These are phyloP conservation scores for Tuta absoluta DNA, from an alignment of 2,888 invertebrate species.

Conservation along the genomic window DNA sequence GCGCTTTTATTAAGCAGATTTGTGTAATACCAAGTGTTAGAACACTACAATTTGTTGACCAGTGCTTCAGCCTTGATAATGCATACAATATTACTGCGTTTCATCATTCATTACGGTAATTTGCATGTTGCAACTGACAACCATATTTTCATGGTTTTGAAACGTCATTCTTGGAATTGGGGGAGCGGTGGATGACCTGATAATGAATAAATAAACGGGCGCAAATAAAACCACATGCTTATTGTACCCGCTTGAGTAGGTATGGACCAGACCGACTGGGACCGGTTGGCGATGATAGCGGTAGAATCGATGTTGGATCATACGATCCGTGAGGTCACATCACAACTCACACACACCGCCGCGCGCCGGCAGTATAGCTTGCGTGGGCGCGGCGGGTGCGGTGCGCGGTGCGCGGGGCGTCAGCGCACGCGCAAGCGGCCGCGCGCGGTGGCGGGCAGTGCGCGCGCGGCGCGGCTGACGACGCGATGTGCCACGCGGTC, in stretches of 20 bases:
- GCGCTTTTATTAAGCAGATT: no score
- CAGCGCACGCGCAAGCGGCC: conserved; percentile 24
- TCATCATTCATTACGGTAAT: not conserved
- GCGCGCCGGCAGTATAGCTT: not conserved
- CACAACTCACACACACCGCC: not conserved
- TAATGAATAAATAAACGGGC: not conserved
- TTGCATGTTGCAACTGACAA: not conserved
- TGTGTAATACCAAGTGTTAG: no score
- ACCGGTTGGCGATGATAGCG: conserved; percentile 16
- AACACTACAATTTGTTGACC: no score
- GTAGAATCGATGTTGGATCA: conserved; percentile 19
- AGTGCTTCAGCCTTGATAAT: no score
- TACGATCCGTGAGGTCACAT: conserved; percentile 18
- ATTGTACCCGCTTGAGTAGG: not conserved
- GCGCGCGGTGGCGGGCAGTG: conserved; percentile 23
- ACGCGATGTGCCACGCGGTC: conserved; percentile 72
- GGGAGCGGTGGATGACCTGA: not conserved
- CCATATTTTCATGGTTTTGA: not conserved
- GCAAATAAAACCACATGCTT: not conserved
- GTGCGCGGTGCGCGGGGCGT: conserved; percentile 18
- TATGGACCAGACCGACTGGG: conserved; percentile 10
- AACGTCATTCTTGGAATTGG: not conserved
- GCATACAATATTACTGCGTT: not conserved
- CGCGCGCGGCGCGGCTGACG: conserved; percentile 37
- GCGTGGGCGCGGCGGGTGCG: conserved; percentile 20